Base-by-base conservation (phyloP, 2,113 vertebrate genomes). In the Typhlomys cinereus region DNA sequence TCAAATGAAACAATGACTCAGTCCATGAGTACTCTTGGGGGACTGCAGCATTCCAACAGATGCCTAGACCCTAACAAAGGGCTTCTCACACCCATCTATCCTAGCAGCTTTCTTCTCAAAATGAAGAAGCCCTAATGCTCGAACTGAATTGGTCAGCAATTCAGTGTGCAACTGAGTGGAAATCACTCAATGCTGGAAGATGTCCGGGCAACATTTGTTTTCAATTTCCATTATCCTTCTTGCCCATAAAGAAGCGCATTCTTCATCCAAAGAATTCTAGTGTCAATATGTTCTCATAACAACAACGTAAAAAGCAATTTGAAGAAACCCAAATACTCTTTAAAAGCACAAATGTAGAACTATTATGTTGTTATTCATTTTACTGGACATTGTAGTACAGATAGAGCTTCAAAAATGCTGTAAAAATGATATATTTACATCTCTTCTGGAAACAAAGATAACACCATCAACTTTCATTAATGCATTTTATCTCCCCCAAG, bases 161-260 rank as follows among this genome's bases (percentile, higher is more conserved):
- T 62, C 62, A 92, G 11, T 3, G 18, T 83, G 86, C 46, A 78
- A 36, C 64, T 31, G n/a, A 79, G 74, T 57, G 79, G 86, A 88
- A 88, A 93, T 85, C 85, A 88, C 79, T 90, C 69, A 69, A 4
- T 46, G 50, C 17, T 74, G 17, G 52, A 88, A 84, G 94, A 88
- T 93, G 50, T 21, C 52, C 52, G 39, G 73, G n/a, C 34, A 95
- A 83, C 66, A 94, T 92, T 93, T 92, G 66, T 76, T 95, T 92
- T 87, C 87, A 84, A 64, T 94, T 85, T 76, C 86, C 48, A 41
- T 70, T 66, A 83, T 75, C 36, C 85, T 86, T 71, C 66, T 66
- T 70, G 44, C 18, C 74, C 80, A 48, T 46, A 66, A 92, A 69
- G 7, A 78, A 81, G 57, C 15, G 75, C 80, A 82, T 29, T 88